Conservation (phyloP, 30 jellyfish, hydroid and myxozoan genomes). For the Aurelia coerulea region DNA sequence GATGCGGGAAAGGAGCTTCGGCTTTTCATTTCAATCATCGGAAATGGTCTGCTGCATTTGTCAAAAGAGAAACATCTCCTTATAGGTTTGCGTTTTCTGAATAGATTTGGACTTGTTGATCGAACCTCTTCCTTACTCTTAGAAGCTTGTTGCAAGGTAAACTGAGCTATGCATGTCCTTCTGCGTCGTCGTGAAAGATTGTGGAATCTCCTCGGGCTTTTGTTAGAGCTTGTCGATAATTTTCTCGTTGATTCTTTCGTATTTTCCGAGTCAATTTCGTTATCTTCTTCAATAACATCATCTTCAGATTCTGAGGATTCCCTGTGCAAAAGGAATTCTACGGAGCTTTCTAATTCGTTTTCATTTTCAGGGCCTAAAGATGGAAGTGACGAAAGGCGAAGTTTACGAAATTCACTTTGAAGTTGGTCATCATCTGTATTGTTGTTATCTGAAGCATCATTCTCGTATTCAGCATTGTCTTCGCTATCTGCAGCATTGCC, state of each 20-base stretch:
- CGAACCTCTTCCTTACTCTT: constrained; percentile 6
- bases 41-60: constrained; percentile 36
- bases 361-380: constrained; percentile 39
- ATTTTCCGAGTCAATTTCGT: constrained; percentile 22
- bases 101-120: constrained; percentile 26
- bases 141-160: constrained; percentile 27
- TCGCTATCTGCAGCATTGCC: constrained; percentile 86
- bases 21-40: constrained; percentile 63
- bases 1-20: constrained; percentile 38
- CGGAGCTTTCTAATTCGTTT: constrained; percentile 90
- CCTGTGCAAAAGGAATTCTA: constrained; percentile 71
- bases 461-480: constrained; percentile 72
- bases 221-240: constrained; percentile 36
- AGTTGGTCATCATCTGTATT: constrained; percentile 75
- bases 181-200: constrained; percentile 61
- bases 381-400: constrained; percentile 58
- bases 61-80: constrained; percentile 76
- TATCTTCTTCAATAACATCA: constrained; percentile 60
- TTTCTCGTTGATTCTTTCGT: constrained; percentile 36
- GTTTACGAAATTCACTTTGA: constrained; percentile 22
- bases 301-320: constrained; percentile 65
- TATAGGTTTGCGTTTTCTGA: constrained; percentile 9
- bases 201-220: constrained; percentile 24
- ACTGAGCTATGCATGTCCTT: constrained; percentile 63
- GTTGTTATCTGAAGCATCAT: constrained; percentile 55